These are phyloP conservation scores for Buathra laborator DNA, from an alignment of 2,888 invertebrate genomes.

Conservation along the genomic window DNA sequence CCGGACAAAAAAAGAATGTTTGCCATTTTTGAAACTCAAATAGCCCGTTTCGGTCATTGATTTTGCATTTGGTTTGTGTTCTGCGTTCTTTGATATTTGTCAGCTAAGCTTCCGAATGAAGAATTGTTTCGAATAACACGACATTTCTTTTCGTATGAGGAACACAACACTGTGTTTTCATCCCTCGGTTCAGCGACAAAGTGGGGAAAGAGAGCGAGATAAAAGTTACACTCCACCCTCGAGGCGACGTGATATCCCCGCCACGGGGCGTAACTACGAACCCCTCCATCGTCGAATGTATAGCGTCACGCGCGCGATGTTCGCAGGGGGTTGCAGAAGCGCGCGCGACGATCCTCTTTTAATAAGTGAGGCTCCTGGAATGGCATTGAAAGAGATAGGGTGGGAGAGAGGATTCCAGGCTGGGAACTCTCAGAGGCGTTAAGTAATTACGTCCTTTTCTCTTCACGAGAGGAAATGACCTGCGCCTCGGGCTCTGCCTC, in stretches of 20 bases:
- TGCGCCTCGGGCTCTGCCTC: conserved; percentile 70
- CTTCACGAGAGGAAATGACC: conserved; percentile 84
- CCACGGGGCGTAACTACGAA: conserved; percentile 69
- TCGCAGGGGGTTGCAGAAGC: conserved; percentile 72
- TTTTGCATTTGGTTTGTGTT: background rate
- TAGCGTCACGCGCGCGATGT: conserved; percentile 41
- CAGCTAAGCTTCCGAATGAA: background rate
- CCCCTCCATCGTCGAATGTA: conserved; percentile 72
- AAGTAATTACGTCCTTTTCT: conserved; percentile 85
- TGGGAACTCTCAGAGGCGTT: conserved; percentile 82
- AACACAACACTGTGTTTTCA: conserved; percentile 20
- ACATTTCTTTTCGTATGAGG: background rate
- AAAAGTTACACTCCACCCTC: conserved; percentile 65
- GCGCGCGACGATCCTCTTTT: conserved; percentile 81
- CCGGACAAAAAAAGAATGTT: background rate
- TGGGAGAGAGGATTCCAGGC: conserved; percentile 60
- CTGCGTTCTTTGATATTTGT: conserved; percentile 6
- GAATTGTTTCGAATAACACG: background rate
- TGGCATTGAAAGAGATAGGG: conserved; percentile 51
- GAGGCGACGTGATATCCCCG: conserved; percentile 37
- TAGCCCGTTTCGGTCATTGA: background rate
- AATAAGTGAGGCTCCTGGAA: conserved; percentile 78
- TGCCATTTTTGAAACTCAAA: background rate
- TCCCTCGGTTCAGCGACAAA: conserved; percentile 31
- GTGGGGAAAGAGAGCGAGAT: conserved; percentile 54